phyloP scores from a whole-genome alignment of 1,140 invertebrate genomes.

The Procambarus virginalis region DNA sequence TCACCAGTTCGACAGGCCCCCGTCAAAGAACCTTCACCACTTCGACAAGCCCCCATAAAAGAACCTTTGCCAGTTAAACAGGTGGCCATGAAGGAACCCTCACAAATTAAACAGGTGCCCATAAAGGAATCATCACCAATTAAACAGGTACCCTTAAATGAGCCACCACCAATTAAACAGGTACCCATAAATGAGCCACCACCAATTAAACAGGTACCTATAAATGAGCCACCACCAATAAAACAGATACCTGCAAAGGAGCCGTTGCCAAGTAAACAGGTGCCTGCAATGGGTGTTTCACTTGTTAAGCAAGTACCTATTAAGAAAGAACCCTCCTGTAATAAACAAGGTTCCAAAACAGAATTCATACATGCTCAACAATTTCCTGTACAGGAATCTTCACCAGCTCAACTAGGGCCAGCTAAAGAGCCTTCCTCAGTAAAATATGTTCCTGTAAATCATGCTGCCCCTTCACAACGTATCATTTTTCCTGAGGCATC shows the following conservation, averaged over 20 bases:
- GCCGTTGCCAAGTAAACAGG: too few species aligned
- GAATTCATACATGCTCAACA: not conserved
- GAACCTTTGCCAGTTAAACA: constrained; percentile 25
- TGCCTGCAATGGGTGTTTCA: not conserved
- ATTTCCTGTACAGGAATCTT: constrained; percentile 1
- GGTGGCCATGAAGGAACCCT: not conserved
- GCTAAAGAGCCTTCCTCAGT: not conserved
- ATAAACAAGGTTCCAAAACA: not conserved
- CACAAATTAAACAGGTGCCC: constrained; percentile 2
- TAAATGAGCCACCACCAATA: not conserved
- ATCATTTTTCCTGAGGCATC: not conserved
- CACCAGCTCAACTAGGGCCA: not conserved
- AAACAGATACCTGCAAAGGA: not conserved
- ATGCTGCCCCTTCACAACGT: not conserved
- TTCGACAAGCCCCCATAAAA: not conserved
- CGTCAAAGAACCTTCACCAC: constrained; percentile 21
- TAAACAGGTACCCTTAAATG: not conserved
- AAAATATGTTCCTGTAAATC: not conserved
- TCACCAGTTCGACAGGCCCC: too few species aligned
- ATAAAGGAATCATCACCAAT: constrained; percentile 1
- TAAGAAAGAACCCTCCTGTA: constrained; percentile 12
- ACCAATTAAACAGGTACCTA: not conserved
- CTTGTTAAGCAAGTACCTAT: not conserved
- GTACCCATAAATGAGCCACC: constrained; percentile 3
- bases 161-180: constrained; percentile 3